phyloP scores from a whole-genome alignment of 2,888 invertebrate species.

The Thymelicus acteon region DNA sequence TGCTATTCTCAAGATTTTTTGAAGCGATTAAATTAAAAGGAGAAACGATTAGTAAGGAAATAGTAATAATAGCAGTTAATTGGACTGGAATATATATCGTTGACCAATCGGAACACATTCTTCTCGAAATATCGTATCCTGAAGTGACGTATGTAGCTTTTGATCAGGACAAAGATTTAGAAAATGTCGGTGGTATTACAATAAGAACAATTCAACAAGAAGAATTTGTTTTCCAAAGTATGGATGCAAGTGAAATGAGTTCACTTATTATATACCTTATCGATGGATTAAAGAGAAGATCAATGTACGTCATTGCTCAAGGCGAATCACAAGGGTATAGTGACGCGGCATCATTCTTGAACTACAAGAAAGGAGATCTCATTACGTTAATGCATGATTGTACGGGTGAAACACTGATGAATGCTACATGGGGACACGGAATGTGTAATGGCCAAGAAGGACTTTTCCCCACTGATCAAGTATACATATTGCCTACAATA shows the following conservation, averaged over 20 bases:
- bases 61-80: constrained; percentile 96
- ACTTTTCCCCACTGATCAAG: constrained; percentile 93
- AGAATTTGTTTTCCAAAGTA: constrained; percentile 95
- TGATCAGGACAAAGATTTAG: constrained; percentile 75
- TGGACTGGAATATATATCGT: constrained; percentile 97
- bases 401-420: constrained; percentile 90
- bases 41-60: constrained; percentile 86
- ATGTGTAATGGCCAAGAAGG: constrained; percentile 89
- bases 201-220: constrained; percentile 94
- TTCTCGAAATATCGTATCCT: constrained; percentile 93
- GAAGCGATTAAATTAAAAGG: constrained; percentile 93
- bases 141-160: constrained; percentile 92
- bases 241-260: constrained; percentile 93
- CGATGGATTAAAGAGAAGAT: constrained; percentile 93
- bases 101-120: constrained; percentile 95
- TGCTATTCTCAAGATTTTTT: constrained; percentile 96
- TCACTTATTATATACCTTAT: constrained; percentile 93
- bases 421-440: constrained; percentile 89
- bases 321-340: constrained; percentile 84
- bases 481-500: constrained; percentile 94
- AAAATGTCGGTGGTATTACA: constrained; percentile 87
- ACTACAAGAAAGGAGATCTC: constrained; percentile 91
- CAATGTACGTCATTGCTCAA: constrained; percentile 92
- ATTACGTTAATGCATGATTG: constrained; percentile 91
- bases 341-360: constrained; percentile 84